A percentile compares a stretch with the other conserved stretches of the same genome.
phyloP scores from a whole-genome alignment of 2,113 vertebrate species.

The Urocynchramus pylzowi region DNA sequence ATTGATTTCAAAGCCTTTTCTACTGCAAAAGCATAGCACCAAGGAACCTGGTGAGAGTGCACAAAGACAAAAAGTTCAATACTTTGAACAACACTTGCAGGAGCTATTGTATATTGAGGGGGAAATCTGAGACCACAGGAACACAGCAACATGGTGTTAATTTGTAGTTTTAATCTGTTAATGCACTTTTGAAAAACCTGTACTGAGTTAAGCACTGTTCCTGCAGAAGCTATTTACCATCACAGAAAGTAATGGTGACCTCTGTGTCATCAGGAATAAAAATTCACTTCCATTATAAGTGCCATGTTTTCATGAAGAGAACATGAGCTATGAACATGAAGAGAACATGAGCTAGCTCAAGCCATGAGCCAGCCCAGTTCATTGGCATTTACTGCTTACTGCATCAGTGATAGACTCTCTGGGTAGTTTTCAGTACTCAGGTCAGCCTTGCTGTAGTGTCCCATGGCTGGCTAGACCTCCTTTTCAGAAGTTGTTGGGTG shows the following conservation, averaged over 20 bases:
- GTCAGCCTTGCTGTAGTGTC: neutral
- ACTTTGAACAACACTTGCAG: neutral
- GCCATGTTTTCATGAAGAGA: too few species aligned
- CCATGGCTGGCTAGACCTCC: neutral
- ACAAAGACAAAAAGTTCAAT: neutral
- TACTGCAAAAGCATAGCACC: neutral
- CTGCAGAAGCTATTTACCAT: neutral
- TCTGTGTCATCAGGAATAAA: neutral
- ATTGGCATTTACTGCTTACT: neutral
- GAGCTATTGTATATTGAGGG: neutral
- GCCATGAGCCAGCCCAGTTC: neutral
- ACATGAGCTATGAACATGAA: too few species aligned
- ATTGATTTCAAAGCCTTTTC: conserved; percentile 20
- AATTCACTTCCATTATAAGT: neutral
- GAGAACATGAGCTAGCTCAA: too few species aligned
- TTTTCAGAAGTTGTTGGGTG: neutral
- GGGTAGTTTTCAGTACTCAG: neutral
- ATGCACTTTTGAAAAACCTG: neutral
- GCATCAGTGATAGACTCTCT: neutral
- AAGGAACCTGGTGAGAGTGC: neutral
- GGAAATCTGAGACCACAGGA: neutral
- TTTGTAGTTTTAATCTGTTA: neutral
- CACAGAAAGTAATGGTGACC: neutral
- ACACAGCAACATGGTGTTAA: neutral
- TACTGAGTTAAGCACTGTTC: neutral